Percentiles rank a stretch among this genome's conserved stretches.
Evolutionary conservation across 37 sponge, comb jelly and placozoan genomes (phyloP).

Genomic region (Ianthella basta): DNA sequence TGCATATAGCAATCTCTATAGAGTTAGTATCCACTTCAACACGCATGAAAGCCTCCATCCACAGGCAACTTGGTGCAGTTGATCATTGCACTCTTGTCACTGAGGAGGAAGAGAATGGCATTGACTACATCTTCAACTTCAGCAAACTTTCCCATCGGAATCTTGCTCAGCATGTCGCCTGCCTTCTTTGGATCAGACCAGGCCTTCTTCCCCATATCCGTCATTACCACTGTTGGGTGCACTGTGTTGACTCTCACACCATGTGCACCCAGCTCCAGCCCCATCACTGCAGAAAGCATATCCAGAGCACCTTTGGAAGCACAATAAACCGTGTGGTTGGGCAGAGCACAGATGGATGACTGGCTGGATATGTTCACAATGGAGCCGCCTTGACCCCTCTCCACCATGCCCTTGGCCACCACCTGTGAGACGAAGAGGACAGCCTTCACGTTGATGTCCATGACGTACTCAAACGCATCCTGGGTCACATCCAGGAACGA

Average conservation of each 20-base stretch:
- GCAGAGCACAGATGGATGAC: constrained; percentile 75
- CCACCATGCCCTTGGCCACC: constrained; percentile 89
- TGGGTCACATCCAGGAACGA: constrained; percentile 86
- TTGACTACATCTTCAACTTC: constrained; percentile 91
- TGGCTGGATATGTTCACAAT: constrained; percentile 96
- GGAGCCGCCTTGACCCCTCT: constrained; percentile 79
- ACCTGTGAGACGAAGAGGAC: constrained; percentile 91
- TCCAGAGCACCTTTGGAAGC: constrained; percentile 93
- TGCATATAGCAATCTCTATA: no score
- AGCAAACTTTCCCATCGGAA: constrained; percentile 75
- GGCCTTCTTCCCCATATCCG: constrained; percentile 84
- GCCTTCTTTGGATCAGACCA: constrained; percentile 94
- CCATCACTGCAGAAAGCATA: constrained; percentile 91
- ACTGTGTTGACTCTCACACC: constrained; percentile 94
- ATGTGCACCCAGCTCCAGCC: constrained; percentile 87
- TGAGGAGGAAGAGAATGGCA: constrained; percentile 89
- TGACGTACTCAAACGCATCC: constrained; percentile 78
- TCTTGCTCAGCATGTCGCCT: constrained; percentile 73
- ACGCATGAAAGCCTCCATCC: constrained; percentile 91
- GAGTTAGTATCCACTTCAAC: no score
- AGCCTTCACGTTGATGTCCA: constrained; percentile 90
- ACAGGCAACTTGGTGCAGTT: constrained; percentile 84
- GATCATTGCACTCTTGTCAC: constrained; percentile 90
- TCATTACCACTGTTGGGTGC: constrained; percentile 96
- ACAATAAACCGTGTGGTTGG: constrained; percentile 87